Evolutionary conservation across 1,140 invertebrate genomes (phyloP), one percentile per base, ranked within the genome.

Genomic region (Drosophila triauraria): DNA sequence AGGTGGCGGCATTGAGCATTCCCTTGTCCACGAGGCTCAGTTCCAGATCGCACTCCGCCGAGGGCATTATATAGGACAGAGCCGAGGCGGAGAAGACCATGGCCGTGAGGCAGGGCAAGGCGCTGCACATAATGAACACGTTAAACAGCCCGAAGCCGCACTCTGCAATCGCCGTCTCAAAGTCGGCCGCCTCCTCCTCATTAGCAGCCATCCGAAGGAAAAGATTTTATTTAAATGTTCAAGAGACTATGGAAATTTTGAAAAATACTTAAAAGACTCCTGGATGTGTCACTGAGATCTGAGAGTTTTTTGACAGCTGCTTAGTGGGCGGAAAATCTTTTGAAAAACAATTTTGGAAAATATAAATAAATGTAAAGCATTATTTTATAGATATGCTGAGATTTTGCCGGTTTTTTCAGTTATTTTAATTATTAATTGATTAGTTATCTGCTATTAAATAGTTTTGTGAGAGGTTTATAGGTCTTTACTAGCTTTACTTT

Each of bases 1-100:
- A 96, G 30, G 94, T 94, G 38, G 94, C 94, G 2, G 95, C 95
- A 64, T 95, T 96, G 7, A 96, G 85, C 15, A 95, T 93, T 2
- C 96, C 96, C 93, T 96, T 96, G 32, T 96, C 94, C 20, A 95
- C 78, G 7, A 95, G 80, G 6, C 93, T 93, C 10, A 96, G 92
- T n/a, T 95, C 64, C 56, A 97, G 93, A 85, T 96, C 96, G 83
- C 96, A 96, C 69, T 96, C 94, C 0, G 95, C 96, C 3, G 94
- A 93, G 2, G 96, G 95, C 80, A 96, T 93, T 72, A 96, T 95
- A 88, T 95, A 96, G 1, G 95, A 95, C 27, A 95, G 93, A 1
- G 95, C 94, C 38, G 94, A 94, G 3, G 94, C 95, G 9, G 96
- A 95, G 59, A 95, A 95, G 7, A 95, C 94, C 12, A 95, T 94